Evolutionary conservation across 1,140 invertebrate genomes (phyloP), one percentile per base, ranked within the genome.

Genomic region (Metopolophium dirhodum): DNA sequence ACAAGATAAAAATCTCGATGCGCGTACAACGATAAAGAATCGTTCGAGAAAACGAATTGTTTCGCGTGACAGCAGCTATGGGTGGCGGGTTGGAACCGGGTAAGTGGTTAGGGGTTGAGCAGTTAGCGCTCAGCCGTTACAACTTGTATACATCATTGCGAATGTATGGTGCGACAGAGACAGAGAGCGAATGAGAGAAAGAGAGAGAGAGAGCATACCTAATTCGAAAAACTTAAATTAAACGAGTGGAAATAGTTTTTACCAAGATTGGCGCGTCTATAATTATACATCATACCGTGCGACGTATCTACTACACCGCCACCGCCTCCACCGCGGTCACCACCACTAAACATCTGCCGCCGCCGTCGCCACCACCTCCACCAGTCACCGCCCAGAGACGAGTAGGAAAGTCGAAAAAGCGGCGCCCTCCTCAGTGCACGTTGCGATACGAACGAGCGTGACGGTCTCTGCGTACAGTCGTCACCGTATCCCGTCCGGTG

Each of bases 351-450:
- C 51, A 54, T 54, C 51, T 54, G 51, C 18, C 82, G 82, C 18
- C 82, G n/a, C 20, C n/a, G 18, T 8, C 68, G 68, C n/a, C 68
- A 35, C n/a, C 45, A 9, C 49, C 49, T 2, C 49, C 51, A 54
- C 41, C 37, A 37, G 83, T 86, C 37, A 11, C 37, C 85, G 85
- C 37, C 82, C 35, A 22, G 20, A 22, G 85, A 20, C 85, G 85
- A 30, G 26, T n/a, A 26, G 85, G 26, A 30, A 47, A 86, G 85
- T 41, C 23, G 41, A 45, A 45, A 87, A 45, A 87, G 45, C 22
- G 37, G 82, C 85, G 85, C 85, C 85, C 85, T 87, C 45, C 26
- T 49, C 86, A 49, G 85, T 85, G 37, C 37, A 85, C 83, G 83
- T 85, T 85, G 37, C 83, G 41, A 85, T 41, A 41, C 41, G 22